These are phyloP conservation scores for Hirtodrosophila trivittata DNA, from an alignment of 2,888 invertebrate species.

Conservation along the genomic window DNA sequence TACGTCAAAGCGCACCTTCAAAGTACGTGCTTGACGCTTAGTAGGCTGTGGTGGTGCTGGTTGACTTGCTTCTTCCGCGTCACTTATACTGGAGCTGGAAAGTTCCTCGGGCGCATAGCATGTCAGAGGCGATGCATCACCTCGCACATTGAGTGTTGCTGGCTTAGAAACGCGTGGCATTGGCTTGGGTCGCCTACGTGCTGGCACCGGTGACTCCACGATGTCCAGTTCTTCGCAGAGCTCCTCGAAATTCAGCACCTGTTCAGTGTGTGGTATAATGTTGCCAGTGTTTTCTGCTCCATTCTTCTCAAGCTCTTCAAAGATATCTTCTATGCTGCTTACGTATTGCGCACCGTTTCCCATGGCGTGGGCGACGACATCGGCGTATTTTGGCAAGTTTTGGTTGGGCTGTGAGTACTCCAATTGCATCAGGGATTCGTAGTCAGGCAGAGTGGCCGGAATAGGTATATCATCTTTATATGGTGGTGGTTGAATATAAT, in stretches of 20 bases:
- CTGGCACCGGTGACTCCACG: constrained; percentile 27
- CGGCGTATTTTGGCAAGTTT: constrained; percentile 57
- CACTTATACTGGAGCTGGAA: constrained; percentile 55
- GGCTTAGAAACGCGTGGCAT: constrained; percentile 51
- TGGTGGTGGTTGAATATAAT: constrained; percentile 46
- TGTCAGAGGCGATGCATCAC: constrained; percentile 47
- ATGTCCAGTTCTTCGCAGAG: constrained; percentile 59
- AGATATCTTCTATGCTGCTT: constrained; percentile 64
- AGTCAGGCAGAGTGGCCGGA: constrained; percentile 59
- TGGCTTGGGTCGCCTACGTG: constrained; percentile 47
- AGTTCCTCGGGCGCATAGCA: constrained; percentile 61
- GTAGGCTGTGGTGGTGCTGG: constrained; percentile 54
- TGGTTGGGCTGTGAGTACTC: constrained; percentile 26
- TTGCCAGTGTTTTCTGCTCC: constrained; percentile 7
- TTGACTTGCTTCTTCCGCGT: constrained; percentile 27
- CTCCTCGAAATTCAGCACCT: constrained; percentile 51
- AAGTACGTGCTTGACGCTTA: constrained; percentile 45
- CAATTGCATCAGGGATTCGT: constrained; percentile 60
- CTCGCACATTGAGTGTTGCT: constrained; percentile 57
- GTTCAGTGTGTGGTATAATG: neutral
- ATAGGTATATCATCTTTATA: constrained; percentile 36
- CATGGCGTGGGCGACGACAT: constrained; percentile 31
- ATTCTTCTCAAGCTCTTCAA: constrained; percentile 47
- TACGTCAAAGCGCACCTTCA: constrained; percentile 76
- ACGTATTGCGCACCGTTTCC: constrained; percentile 40